Conservation (phyloP, 1,140 invertebrate genomes). For the Pomacea maculata region DNA sequence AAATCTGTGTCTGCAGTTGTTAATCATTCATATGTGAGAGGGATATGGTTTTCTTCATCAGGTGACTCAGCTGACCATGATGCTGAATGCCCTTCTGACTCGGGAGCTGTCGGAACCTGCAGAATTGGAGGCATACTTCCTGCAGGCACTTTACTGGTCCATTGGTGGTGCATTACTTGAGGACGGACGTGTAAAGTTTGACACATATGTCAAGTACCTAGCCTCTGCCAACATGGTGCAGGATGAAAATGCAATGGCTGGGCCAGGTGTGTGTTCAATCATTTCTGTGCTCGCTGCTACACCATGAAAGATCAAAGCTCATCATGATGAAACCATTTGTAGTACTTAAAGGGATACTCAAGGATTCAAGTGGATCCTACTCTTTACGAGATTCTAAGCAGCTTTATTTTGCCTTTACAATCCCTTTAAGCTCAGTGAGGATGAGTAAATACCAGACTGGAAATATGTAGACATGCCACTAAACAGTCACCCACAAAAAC, state of each 20-base stretch:
- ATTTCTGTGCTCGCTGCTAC: no score
- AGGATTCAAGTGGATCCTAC: no score
- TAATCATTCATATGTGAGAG: constrained; percentile 4
- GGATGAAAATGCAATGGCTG: constrained; percentile 70
- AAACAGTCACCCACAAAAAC: no score
- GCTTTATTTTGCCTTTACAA: no score
- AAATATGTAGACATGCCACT: background rate
- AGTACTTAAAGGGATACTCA: background rate
- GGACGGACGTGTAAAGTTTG: constrained; percentile 77
- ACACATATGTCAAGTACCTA: constrained; percentile 81
- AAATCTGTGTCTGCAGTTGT: background rate
- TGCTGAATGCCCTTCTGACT: constrained; percentile 74
- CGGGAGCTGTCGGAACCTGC: constrained; percentile 67
- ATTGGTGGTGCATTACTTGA: constrained; percentile 80
- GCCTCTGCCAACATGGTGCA: constrained; percentile 74
- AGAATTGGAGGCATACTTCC: constrained; percentile 76
- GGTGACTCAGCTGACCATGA: constrained; percentile 83
- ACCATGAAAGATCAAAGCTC: no score
- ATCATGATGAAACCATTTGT: background rate
- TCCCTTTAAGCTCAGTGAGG: background rate
- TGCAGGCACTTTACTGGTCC: constrained; percentile 83
- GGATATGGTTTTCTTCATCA: constrained; percentile 49
- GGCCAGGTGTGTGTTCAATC: constrained; percentile 67
- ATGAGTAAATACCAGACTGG: background rate
- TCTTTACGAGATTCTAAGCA: no score